Evolutionary conservation across 2,888 invertebrate species (phyloP).

Genomic region (Magallana nippona): DNA sequence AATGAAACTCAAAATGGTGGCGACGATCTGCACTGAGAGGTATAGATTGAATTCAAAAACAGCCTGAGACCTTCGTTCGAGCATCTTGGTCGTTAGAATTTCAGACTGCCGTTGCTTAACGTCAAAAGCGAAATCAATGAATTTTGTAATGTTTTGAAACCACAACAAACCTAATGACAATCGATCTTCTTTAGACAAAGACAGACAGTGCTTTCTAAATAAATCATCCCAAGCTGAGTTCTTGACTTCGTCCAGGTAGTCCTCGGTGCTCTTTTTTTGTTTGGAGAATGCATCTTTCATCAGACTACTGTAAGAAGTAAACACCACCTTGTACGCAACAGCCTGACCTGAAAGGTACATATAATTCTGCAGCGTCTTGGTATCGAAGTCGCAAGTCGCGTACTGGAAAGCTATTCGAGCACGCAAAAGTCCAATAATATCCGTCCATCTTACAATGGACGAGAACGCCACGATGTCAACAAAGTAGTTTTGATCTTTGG

Average conservation of each 20-base stretch:
- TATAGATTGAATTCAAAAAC: constrained; percentile 21
- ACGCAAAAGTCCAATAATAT: constrained; percentile 38
- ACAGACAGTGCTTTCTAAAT: background rate
- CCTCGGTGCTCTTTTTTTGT: background rate
- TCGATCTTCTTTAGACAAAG: background rate
- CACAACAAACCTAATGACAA: constrained; percentile 18
- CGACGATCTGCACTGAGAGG: constrained; percentile 30
- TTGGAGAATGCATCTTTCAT: background rate
- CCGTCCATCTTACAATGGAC: constrained; percentile 25
- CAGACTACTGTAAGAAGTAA: background rate
- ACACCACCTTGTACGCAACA: background rate
- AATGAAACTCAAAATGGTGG: background rate
- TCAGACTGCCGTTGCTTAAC: background rate
- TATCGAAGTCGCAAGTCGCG: constrained; percentile 22
- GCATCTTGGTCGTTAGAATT: background rate
- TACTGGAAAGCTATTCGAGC: constrained; percentile 38
- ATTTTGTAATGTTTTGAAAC: constrained; percentile 46
- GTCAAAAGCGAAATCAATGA: constrained; percentile 28
- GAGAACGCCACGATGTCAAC: constrained; percentile 15
- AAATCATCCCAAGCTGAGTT: background rate
- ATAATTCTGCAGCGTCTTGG: background rate
- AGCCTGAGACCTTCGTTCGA: background rate
- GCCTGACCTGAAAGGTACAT: constrained; percentile 5
- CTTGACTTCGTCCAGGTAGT: background rate
- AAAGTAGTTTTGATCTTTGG: background rate